Conservation (phyloP, 2,797 vertebrate species). For the Antrozous pallidus region DNA sequence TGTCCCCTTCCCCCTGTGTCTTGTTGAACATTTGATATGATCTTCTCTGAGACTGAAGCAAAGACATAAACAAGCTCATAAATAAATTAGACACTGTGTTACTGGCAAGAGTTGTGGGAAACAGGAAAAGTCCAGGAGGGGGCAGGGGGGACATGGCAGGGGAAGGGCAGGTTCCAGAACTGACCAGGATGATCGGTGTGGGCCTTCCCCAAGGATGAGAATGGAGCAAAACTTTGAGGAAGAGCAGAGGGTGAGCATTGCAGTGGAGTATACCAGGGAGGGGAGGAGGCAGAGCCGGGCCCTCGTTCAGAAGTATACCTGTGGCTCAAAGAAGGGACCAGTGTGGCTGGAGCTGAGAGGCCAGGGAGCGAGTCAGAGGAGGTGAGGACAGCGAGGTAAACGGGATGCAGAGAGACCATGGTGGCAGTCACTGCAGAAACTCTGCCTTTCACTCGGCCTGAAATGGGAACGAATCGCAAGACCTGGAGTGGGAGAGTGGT, state of each 20-base stretch:
- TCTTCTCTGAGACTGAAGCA: not conserved
- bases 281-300: not conserved
- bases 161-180: too few species aligned
- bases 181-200: not conserved
- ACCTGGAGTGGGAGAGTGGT: not conserved
- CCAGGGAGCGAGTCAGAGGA: not conserved
- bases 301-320: not conserved
- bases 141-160: too few species aligned
- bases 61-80: not conserved
- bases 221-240: not conserved
- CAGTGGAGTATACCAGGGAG: fast-evolving
- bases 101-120: not conserved
- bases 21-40: not conserved
- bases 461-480: not conserved
- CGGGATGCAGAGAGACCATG: fast-evolving
- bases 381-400: not conserved
- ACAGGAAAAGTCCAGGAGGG: not conserved
- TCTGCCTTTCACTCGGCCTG: not conserved
- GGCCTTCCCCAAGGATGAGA: not conserved
- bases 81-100: not conserved
- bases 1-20: not conserved
- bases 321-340: not conserved
- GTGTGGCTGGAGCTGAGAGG: not conserved
- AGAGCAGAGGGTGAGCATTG: not conserved
- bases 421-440: not conserved